Base-by-base conservation (phyloP, 1,140 invertebrate species). In the Manduca sexta region DNA sequence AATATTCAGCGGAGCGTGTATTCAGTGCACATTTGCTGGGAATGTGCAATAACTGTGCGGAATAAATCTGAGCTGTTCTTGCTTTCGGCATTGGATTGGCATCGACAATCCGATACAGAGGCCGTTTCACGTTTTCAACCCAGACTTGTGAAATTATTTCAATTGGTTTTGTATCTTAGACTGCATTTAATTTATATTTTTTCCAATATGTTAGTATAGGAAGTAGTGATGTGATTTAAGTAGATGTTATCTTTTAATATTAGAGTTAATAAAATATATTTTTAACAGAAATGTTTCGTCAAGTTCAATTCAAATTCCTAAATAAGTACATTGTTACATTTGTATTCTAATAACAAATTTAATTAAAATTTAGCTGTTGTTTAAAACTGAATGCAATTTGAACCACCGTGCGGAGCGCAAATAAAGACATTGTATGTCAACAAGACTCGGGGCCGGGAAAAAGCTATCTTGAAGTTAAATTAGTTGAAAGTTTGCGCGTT, bases 11-110 rank as follows among this genome's bases (percentile, higher is more conserved):
- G 11, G 15, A 14, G 50, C 47, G 37, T 45, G 50, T 38, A 56
- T 54, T 43, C 49, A 44, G 45, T 57, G 51, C 50, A 64, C 56
- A 63, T 53, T 60, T 60, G 57, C 48, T 30, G 49, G 37, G 51
- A 60, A 57, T 64, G 61, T 60, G 61, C 57, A 64, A 64, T 64
- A 60, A 60, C 61, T 41, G 51, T 18, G 39, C 17, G 48, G 43
- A 44, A 60, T 64, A 64, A 64, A 64, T 64, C 57, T 56, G 41
- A 17, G 15, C 38, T 15, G 51, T 39, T 52, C 49, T 56, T 58
- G 50, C 47, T 51, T 52, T 56, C 47, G 57, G 40, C 49, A 52
- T 38, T 34, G 34, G 46, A 63, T 59, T 56, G 52, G 45, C 49
- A 46, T 45, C 45, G 38, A 51, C 49, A 50, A 63, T 56, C 38